These are phyloP conservation scores for Chascanopsetta lugubris DNA, from an alignment of 2,113 vertebrate genomes.

Conservation along the genomic window DNA sequence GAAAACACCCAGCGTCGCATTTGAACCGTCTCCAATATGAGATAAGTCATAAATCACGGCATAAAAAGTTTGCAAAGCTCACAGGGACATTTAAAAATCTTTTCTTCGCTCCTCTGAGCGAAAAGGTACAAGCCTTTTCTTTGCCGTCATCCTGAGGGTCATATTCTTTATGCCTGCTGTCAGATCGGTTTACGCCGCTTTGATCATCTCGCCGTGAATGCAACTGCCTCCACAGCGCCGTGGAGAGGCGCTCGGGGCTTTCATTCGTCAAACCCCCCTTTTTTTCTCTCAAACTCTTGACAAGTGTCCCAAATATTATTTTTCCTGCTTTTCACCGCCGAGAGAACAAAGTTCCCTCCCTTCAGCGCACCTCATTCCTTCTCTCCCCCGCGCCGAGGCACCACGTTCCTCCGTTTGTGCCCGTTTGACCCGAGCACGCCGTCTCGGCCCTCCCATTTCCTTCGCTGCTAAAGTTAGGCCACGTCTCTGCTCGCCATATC, in stretches of 20 bases:
- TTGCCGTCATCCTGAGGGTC: slow-evolving; percentile 47
- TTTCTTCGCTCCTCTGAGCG: slow-evolving; percentile 44
- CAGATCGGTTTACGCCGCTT: slow-evolving; percentile 42
- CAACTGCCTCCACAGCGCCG: slow-evolving; percentile 35
- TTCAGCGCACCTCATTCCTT: slow-evolving; percentile 6
- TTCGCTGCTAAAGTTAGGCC: slow-evolving; percentile 60
- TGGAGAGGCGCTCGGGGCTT: slow-evolving; percentile 33
- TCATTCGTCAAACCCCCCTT: slow-evolving; percentile 12
- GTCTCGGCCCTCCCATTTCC: slow-evolving; percentile 56
- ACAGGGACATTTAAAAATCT: slow-evolving; percentile 31
- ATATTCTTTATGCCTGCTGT: slow-evolving; percentile 45
- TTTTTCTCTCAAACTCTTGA: slow-evolving; percentile 12
- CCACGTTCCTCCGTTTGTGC: slow-evolving; percentile 31
- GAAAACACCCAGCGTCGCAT: neutral
- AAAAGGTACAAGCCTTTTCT: slow-evolving; percentile 31
- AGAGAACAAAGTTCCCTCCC: slow-evolving; percentile 6
- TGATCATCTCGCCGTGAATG: slow-evolving; percentile 48
- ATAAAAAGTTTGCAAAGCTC: slow-evolving; percentile 40
- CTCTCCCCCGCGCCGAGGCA: neutral
- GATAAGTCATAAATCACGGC: slow-evolving; percentile 40
- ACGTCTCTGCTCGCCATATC: slow-evolving; percentile 45
- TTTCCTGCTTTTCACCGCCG: slow-evolving; percentile 18
- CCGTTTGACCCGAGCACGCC: slow-evolving; percentile 31
- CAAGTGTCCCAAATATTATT: slow-evolving; percentile 26
- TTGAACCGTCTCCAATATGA: slow-evolving; percentile 22